A percentile compares a stretch with the other conserved stretches of the same genome.
These are phyloP conservation scores for Morinoia aosen DNA, from an alignment of 2,888 invertebrate genomes.

Conservation along the genomic window DNA sequence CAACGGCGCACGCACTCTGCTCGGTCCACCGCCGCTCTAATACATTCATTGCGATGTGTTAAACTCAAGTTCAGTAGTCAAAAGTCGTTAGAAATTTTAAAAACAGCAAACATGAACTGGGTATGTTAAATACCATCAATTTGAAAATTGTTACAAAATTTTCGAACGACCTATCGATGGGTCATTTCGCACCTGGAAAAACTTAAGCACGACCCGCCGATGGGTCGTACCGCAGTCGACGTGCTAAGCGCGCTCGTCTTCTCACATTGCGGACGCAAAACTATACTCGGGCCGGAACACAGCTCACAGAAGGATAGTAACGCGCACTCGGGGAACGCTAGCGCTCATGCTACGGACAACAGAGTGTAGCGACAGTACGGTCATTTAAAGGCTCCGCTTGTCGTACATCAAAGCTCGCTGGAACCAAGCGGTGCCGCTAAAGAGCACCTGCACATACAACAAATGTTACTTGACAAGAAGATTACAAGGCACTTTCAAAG, in stretches of 20 bases:
- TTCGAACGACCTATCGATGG: neutral
- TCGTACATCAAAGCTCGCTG: neutral
- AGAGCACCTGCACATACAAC: neutral
- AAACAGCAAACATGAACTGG: no score
- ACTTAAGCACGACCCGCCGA: no score
- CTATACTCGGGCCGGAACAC: neutral
- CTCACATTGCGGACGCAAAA: neutral
- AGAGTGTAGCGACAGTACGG: neutral
- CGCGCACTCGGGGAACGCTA: neutral
- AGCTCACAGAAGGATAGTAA: neutral
- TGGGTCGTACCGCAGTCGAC: no score
- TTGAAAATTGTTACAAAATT: no score
- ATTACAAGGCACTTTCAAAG: neutral
- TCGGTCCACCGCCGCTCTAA: no score
- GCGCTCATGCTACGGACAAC: neutral
- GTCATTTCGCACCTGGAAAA: neutral
- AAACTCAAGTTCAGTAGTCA: no score
- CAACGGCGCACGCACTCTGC: no score
- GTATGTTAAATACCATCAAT: no score
- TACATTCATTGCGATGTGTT: no score
- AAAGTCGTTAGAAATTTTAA: no score
- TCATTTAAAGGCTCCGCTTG: neutral
- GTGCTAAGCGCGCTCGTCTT: neutral
- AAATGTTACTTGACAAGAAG: slow-evolving; percentile 10
- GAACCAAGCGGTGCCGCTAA: neutral